Percentiles rank a stretch among this genome's conserved stretches.
Evolutionary conservation across 2,113 vertebrate species (phyloP).

Genomic region (Grammomys dolichurus): DNA sequence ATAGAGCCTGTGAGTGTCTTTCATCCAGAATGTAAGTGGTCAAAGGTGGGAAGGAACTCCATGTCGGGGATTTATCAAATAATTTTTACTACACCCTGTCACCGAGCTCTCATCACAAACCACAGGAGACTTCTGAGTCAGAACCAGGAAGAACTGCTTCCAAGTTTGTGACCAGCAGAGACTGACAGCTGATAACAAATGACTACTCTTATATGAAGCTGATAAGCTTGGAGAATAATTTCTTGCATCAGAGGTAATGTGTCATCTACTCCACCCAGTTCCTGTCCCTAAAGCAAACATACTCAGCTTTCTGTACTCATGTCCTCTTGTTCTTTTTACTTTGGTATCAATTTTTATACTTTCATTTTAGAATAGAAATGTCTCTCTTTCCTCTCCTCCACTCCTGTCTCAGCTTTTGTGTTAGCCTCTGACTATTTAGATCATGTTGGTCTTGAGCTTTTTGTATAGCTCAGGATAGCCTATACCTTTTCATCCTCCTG

Average conservation of each 20-base stretch:
- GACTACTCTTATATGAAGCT: background rate
- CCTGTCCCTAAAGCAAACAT: background rate
- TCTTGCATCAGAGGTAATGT: background rate
- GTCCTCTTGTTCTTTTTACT: background rate
- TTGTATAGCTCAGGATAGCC: background rate
- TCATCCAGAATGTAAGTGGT: too few relatives aligned
- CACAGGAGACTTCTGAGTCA: background rate
- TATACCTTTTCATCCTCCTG: background rate
- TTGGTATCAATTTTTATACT: background rate
- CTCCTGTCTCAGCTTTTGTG: background rate
- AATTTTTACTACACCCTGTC: too few relatives aligned
- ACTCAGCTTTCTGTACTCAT: background rate
- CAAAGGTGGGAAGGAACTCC: too few relatives aligned
- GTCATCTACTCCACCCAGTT: background rate
- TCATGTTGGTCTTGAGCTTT: background rate
- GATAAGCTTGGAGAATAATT: background rate
- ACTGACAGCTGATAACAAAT: background rate
- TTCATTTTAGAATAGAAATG: background rate
- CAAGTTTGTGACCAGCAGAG: constrained; percentile 1
- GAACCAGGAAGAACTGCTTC: background rate
- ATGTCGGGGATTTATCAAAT: too few relatives aligned
- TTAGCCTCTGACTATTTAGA: background rate
- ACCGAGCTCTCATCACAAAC: background rate
- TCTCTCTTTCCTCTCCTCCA: background rate
- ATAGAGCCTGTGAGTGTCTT: too few relatives aligned